phyloP scores from a whole-genome alignment of 2,797 vertebrate genomes.

The Tragopan temminckii region DNA sequence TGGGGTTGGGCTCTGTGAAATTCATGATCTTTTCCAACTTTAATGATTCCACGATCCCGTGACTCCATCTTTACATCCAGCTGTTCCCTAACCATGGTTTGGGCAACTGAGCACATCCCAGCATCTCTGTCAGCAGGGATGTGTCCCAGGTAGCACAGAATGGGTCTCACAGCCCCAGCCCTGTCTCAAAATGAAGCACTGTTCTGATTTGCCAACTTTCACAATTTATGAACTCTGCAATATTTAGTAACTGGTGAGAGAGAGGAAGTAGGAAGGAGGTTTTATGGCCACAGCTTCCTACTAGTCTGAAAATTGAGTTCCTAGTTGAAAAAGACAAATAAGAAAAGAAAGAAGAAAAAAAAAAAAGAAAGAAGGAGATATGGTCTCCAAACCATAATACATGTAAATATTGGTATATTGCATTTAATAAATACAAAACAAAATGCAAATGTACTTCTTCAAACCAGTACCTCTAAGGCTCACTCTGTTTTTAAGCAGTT shows the following conservation, averaged over 20 bases:
- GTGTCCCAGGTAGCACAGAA: constrained; percentile 11
- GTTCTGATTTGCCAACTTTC: constrained; percentile 49
- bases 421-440: background rate
- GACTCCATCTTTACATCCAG: background rate
- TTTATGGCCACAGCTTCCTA: constrained; percentile 12
- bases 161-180: background rate
- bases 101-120: background rate
- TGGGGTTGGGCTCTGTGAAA: no score
- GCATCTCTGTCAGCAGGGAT: background rate
- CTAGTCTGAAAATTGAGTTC: background rate
- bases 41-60: background rate
- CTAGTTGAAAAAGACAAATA: background rate
- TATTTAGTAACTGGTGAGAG: constrained; percentile 4
- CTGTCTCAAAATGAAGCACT: background rate
- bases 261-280: background rate
- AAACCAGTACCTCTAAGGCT: background rate
- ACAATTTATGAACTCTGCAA: constrained; percentile 22
- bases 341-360: background rate
- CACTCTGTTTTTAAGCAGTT: background rate
- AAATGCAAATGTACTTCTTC: background rate
- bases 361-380: background rate
- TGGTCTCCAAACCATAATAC: background rate
- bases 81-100: background rate
- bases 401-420: background rate
- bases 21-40: no score